Base-by-base conservation (phyloP, 2,888 invertebrate genomes). In the Beris chalybata region DNA sequence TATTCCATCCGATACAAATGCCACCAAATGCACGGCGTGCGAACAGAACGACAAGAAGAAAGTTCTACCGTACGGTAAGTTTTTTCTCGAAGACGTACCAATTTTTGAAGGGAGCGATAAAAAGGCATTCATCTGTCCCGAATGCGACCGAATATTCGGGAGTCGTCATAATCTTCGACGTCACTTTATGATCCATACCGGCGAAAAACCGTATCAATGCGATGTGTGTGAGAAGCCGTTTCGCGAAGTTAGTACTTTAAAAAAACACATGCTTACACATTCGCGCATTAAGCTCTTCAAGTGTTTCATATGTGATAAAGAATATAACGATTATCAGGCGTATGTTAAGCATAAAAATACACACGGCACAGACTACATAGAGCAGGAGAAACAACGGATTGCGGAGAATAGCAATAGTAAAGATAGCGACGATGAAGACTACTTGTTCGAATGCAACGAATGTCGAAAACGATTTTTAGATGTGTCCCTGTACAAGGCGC, bases 161-260 rank as follows among this genome's bases (percentile, higher is more conserved):
- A 79, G 79, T 4, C 74, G 79, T 0, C 80, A 80, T 67, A 80
- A 80, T 70, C 75, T 80, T 1, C 79, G 79, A 61, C 77, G 80
- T 0, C 80, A 80, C 67, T 77, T 77, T 58, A 80, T 80, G 80
- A 80, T 80, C 22, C 80, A 80, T 66, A 80, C 80, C 0, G 80
- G 78, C 4, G 80, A 80, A 63, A 80, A 80, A 59, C 80, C 80
- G 0, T 80, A 66, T 66, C 76, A 74, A 64, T 80, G 80, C 69
- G 73, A 71, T 59, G 75, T 76, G 45, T 80, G 80, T 66, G 76
- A 77, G 44, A 79, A 79, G 69, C 76, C 78, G 0, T 80, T 80
- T 55, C 76, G 80, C 1, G 80, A 80, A 67, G 77, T 78, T 67
- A 79, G 79, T 7, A 80, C 80, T 0, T 71, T 80, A 0, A 79